Base-by-base conservation (phyloP, 1,140 invertebrate genomes). In the Heterodera schachtii region DNA sequence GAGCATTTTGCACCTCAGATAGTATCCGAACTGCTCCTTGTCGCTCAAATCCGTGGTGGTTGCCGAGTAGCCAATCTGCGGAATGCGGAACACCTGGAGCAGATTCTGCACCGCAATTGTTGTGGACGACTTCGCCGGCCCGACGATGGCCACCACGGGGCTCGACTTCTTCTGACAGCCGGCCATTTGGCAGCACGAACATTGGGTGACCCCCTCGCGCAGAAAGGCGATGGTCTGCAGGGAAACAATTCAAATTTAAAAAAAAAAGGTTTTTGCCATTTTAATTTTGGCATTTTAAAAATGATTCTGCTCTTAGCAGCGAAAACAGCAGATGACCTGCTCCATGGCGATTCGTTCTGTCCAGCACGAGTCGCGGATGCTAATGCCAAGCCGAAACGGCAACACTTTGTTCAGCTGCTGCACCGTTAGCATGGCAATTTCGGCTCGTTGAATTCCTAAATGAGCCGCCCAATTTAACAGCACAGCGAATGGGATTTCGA, bases 311-410 rank as follows among this genome's bases (percentile, higher is more conserved):
- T 11, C 52, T 52, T 16, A 6, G 52, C 52, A 52, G 9, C 3
- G 7, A 11, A 52, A 11, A 11, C 11, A 11, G 9, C 52, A 4
- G 57, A n/a, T n/a, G 64, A 75, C 41, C 85, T 94, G 93, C 89
- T 94, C 94, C 64, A 95, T 91, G 21, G 94, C 94, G 16, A 94
- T 93, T 3, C 94, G 93, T 88, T 91, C 92, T 84, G 93, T 94
- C 94, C 94, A 95, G 89, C 94, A 95, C 7, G 94, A 94, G 89
- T 95, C 94, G 31, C 94, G 90, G 64, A 94, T 94, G 87, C 94
- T 94, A 78, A 94, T 92, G 8, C 94, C 94, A 16, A 95, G 90
- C 3, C 91, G 93, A 70, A 95, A 92, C 91, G 76, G 93, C 85
- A 79, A 92, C 67, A 83, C 91, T 86, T 49, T 81, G 88, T 93